A percentile compares a stretch with the other conserved stretches of the same genome.
Evolutionary conservation across 2,113 vertebrate genomes (phyloP).

Genomic region (Megaceryle torquata): DNA sequence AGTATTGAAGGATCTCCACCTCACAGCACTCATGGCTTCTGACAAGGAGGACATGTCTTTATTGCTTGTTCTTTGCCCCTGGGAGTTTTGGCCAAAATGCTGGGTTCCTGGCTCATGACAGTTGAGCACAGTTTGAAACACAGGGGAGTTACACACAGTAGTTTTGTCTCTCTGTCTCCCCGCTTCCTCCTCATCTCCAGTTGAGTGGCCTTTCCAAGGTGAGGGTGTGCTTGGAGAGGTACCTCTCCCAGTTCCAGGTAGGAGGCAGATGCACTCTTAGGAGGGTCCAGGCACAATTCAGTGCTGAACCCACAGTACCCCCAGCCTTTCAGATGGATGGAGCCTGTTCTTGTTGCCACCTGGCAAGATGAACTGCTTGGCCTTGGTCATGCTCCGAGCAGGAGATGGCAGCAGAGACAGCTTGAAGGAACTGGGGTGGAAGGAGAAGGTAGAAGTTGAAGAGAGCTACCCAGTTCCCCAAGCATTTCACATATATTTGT

Average conservation of each 20-base stretch:
- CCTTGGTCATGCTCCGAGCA: background rate
- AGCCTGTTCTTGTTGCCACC: background rate
- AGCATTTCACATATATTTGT: background rate
- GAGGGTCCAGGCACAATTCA: background rate
- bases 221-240: background rate
- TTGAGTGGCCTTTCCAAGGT: background rate
- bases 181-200: background rate
- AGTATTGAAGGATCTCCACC: background rate
- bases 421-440: background rate
- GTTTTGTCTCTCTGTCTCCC: background rate
- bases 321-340: background rate
- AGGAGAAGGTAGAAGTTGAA: background rate
- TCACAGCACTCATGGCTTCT: background rate
- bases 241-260: background rate
- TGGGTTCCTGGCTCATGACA: background rate
- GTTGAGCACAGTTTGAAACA: background rate
- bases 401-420: slow-evolving; percentile 48
- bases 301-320: background rate
- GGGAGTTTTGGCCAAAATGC: background rate
- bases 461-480: background rate
- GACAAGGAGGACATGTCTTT: background rate
- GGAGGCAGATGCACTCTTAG: background rate
- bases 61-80: background rate
- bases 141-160: background rate
- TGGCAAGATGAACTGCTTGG: background rate